Percentiles rank a stretch among this genome's conserved stretches.
phyloP scores from a whole-genome alignment of 2,888 invertebrate species.

The Conistra vaccinii region DNA sequence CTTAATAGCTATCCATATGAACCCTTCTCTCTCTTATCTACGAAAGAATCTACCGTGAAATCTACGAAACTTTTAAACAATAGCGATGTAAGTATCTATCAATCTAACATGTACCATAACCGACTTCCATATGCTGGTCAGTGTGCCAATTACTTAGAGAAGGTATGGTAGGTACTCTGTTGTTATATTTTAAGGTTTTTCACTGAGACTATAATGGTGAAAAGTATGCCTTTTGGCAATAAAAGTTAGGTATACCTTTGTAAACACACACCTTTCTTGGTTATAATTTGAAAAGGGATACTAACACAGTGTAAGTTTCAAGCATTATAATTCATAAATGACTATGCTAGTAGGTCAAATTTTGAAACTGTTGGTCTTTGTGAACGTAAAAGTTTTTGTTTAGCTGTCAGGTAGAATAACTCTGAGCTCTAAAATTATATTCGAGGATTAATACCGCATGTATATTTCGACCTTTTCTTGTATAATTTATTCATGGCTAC shows the following conservation, averaged over 20 bases:
- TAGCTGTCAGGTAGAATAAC: not conserved
- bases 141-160: slow-evolving; percentile 55
- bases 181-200: slow-evolving; percentile 21
- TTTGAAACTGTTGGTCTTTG: not conserved
- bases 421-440: no score
- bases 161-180: slow-evolving; percentile 12
- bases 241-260: not conserved
- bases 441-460: not conserved
- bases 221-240: slow-evolving; percentile 40
- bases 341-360: not conserved
- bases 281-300: not conserved
- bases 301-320: not conserved
- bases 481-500: no score
- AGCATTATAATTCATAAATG: not conserved
- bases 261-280: not conserved
- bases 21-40: slow-evolving; percentile 22
- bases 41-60: slow-evolving; percentile 19
- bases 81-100: slow-evolving; percentile 38
- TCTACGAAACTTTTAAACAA: slow-evolving; percentile 36
- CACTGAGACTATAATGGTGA: slow-evolving; percentile 13
- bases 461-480: not conserved
- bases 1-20: not conserved
- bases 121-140: not conserved
- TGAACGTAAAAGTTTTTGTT: no score
- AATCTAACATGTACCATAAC: slow-evolving; percentile 18